Evolutionary conservation across 2,797 vertebrate species (phyloP).

Genomic region (Aeoliscus strigatus): DNA sequence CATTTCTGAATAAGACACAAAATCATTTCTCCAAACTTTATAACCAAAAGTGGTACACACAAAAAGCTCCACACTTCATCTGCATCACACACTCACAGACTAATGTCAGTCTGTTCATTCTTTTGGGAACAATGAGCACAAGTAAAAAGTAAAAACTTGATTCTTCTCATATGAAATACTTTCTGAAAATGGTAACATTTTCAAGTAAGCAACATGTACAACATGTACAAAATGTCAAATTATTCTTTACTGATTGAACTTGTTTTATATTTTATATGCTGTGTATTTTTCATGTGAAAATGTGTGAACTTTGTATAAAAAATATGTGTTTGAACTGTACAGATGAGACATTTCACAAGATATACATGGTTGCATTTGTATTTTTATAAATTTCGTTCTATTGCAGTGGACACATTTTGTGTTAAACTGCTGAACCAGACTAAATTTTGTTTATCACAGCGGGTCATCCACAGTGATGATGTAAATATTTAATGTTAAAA

Average conservation of each 20-base stretch:
- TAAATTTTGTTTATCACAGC: constrained; percentile 3
- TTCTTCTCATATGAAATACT: no score
- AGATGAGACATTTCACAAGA: constrained; percentile 17
- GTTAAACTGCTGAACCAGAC: constrained; percentile 17
- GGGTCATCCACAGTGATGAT: constrained; percentile 16
- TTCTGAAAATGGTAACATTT: neutral
- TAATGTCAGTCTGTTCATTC: no score
- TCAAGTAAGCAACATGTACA: constrained; percentile 1
- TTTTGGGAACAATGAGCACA: no score
- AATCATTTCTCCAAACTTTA: no score
- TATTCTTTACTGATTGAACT: neutral
- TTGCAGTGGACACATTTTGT: neutral
- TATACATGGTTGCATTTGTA: constrained; percentile 24
- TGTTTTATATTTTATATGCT: neutral
- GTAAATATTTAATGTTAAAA: constrained; percentile 31
- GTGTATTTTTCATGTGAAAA: constrained; percentile 1
- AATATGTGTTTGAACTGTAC: constrained; percentile 26
- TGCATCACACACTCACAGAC: no score
- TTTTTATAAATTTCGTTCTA: constrained; percentile 27
- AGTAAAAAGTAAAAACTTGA: no score
- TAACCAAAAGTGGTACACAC: no score
- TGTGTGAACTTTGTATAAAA: no score
- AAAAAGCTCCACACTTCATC: no score
- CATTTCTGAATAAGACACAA: no score
- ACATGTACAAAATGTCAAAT: neutral